Evolutionary conservation across 2,113 vertebrate genomes (phyloP), one percentile per base, ranked within the genome.

Genomic region (Phrynocephalus versicolor): DNA sequence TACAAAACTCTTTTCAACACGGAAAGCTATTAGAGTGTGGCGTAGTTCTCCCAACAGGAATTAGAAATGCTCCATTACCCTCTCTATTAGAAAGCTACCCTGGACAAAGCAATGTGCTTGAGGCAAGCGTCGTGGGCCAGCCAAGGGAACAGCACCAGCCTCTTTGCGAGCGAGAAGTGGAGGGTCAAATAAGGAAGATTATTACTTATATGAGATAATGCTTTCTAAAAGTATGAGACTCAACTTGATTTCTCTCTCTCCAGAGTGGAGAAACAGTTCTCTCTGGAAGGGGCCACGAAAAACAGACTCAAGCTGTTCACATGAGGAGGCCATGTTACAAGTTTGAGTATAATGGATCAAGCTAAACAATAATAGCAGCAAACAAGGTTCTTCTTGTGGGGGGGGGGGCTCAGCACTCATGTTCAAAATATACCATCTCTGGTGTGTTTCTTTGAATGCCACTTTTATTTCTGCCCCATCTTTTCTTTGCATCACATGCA

Each of bases 11-110:
- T 41, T 33, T 64, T 82, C 6, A 0, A 78, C 70, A 75, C 6
- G 80, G 30, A 88, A 77, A 88, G 85, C 69, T 76, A 79, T 25
- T 86, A 64, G 67, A 62, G 8, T 77, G 45, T 83, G 81, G 3
- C 65, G 89, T 2, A 0, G 55, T 7, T 55, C 55, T 85, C 81
- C 81, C 75, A 84, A 83, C 60, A 79, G 79, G 62, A 74, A 86
- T 86, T 65, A 86, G 78, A 72, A 86, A 79, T 82, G 64, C 82
- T 90, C 79, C 91, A 82, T 62, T 89, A 33, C 35, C 87, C 91
- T 51, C 35, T 86, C n/a, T 67, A 83, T 79, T 90, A 90, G n/a
- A 82, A 90, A 92, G 73, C 64, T 64, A 83, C n/a, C 84, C 79
- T 79, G 67, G 81, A 81, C 77, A 91, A 87, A 89, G 45, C 70